phyloP scores from a whole-genome alignment of 2,113 vertebrate genomes.

The Galeopterus variegatus region DNA sequence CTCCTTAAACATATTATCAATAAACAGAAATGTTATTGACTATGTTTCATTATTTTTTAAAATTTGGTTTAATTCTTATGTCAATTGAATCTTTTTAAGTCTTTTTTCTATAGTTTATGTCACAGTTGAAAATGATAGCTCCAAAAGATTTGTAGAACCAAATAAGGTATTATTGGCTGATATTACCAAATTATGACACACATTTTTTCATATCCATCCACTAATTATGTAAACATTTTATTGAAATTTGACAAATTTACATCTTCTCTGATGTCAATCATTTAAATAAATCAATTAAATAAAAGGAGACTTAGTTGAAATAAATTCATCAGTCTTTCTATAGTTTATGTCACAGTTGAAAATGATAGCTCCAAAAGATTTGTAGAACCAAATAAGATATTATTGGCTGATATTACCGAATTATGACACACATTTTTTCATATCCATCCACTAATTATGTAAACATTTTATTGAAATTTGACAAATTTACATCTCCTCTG shows the following conservation, averaged over 20 bases:
- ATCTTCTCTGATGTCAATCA: neutral
- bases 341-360: neutral
- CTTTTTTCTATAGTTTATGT: neutral
- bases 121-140: neutral
- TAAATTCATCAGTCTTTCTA: neutral
- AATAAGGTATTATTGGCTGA: neutral
- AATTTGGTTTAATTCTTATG: neutral
- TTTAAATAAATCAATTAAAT: neutral
- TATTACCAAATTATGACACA: neutral
- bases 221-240: neutral
- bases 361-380: neutral
- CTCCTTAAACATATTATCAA: neutral
- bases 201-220: neutral
- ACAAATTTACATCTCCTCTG: neutral
- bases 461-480: slow-evolving; percentile 12
- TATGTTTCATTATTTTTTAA: neutral
- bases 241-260: neutral
- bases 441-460: neutral
- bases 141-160: neutral
- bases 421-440: neutral
- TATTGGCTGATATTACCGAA: neutral
- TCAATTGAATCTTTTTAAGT: neutral
- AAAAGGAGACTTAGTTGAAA: neutral
- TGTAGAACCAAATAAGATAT: neutral
- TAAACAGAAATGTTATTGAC: neutral